Evolutionary conservation across 2,797 vertebrate species (phyloP), one percentile per base, ranked within the genome.

Genomic region (Lepilemur ruficaudatus): DNA sequence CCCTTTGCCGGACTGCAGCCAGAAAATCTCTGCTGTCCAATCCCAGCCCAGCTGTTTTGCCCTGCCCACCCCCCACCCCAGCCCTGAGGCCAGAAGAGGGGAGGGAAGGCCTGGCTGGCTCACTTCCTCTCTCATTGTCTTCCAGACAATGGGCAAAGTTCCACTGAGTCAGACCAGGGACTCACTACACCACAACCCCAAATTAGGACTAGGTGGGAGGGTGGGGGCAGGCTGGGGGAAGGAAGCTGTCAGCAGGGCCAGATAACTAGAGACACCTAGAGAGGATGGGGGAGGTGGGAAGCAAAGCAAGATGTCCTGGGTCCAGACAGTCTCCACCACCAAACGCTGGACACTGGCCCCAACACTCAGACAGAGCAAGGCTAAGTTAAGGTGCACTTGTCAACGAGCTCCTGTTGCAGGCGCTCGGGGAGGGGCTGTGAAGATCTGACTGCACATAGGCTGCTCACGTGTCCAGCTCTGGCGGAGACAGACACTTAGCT

Each of bases 121-220:
- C 91, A 93, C 87, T 97, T 98, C 97, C 97, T 98, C 89, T 91
- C 50, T 12, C 84, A 97, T 95, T 98, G 97, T 98, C 95, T 97
- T 96, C 87, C 57, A 96, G 95, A 98, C 95, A 98, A 98, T 95
- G 87, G 94, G 96, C 96, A 97, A 97, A 96, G 94, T 94, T 93
- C 94, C 97, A 97, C 91, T 95, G 93, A 97, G 96, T 97, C 97
- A 97, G 88, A 96, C 18, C 78, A 69, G 63, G 85, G 90, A 91
- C 93, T 96, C 89, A 86, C 65, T 30, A 80, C 52, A 87, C 73
- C 86, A 80, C 28, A 92, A 83, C 89, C 86, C 94, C 93, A 97
- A 96, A 96, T 95, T 48, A 96, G 96, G 76, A 57, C 48, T 52
- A 67, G 28, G 69, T 4, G 28, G 65, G 5, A 50, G 28, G 48